Base-by-base conservation (phyloP, 1,140 invertebrate species). In the Tetramorium alpestre region DNA sequence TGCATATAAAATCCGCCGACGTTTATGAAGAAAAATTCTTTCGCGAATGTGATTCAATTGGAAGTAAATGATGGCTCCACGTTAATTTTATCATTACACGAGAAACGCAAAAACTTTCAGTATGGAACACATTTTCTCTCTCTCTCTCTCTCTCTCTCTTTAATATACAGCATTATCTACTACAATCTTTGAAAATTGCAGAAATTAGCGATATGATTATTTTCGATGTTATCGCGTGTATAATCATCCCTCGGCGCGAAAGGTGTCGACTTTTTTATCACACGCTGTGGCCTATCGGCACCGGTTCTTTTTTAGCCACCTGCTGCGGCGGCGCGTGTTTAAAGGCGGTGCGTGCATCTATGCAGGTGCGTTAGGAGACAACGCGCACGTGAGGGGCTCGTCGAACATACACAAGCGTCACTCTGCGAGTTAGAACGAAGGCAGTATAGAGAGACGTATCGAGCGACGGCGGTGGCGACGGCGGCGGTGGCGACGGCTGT, bases 391-490 rank as follows among this genome's bases (percentile, higher is more conserved):
- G 47, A 33, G 22, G 13, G 22, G 13, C 22, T n/a, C 8, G 41
- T 33, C 33, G 38, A 75, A 58, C 8, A 8, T 18, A 44, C 13
- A 16, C 7, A 60, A 25, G 41, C 18, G 25, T 56, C 28, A 38
- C 22, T 22, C 1, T 0, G 51, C 25, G 70, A 82, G 82, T 91
- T 91, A 92, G 70, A 13, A 22, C 51, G 86, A 91, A 92, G 73
- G 85, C n/a, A 62, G 80, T 91, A 90, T 91, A 87, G 86, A 4
- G 67, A 58, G 69, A 56, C 47, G 78, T 89, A 92, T 92, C 89
- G 92, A 92, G 88, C 89, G 90, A 84, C 73, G 62, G 33, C 85
- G 72, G 38, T 60, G 49, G 11, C 25, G 86, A 22, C 69, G 87
- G 81, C 64, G 38, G n/a, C 51, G 72, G 86, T 70, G 72, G 86